phyloP scores from a whole-genome alignment of 2,797 vertebrate genomes.

The Eospalax fontanierii region DNA sequence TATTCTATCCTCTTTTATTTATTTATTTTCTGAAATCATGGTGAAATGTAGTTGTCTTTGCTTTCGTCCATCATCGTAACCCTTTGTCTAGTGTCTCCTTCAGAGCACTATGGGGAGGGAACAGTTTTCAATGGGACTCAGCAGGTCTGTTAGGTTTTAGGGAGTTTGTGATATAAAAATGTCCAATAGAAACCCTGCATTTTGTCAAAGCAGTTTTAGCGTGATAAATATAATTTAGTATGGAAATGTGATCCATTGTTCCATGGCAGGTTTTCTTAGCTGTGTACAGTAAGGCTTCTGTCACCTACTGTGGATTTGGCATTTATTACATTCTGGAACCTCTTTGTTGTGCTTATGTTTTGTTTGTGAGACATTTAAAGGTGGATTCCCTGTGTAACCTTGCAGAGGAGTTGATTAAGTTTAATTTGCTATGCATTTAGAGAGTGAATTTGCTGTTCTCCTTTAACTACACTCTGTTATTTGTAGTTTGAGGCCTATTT shows the following conservation, averaged over 20 bases:
- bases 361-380: slow-evolving; percentile 82
- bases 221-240: slow-evolving; percentile 85
- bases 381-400: slow-evolving; percentile 70
- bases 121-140: slow-evolving; percentile 78
- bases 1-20: slow-evolving; percentile 78
- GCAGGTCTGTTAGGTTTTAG: slow-evolving; percentile 75
- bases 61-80: slow-evolving; percentile 55
- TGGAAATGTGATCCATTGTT: slow-evolving; percentile 81
- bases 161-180: slow-evolving; percentile 75
- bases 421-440: slow-evolving; percentile 80
- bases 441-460: slow-evolving; percentile 70
- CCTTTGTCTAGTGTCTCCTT: slow-evolving; percentile 77
- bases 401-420: slow-evolving; percentile 69
- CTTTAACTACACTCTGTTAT: slow-evolving; percentile 70
- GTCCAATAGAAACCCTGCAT: slow-evolving; percentile 75
- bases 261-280: slow-evolving; percentile 73
- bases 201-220: slow-evolving; percentile 78
- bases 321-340: slow-evolving; percentile 72
- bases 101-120: slow-evolving; percentile 58
- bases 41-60: slow-evolving; percentile 71
- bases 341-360: slow-evolving; percentile 76
- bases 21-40: slow-evolving; percentile 81
- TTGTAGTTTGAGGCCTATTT: slow-evolving; percentile 70
- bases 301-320: slow-evolving; percentile 72
- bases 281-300: slow-evolving; percentile 80